A percentile compares a stretch with the other conserved stretches of the same genome.
Evolutionary conservation across 2,113 vertebrate genomes (phyloP).

Genomic region (Ciconia maguari): DNA sequence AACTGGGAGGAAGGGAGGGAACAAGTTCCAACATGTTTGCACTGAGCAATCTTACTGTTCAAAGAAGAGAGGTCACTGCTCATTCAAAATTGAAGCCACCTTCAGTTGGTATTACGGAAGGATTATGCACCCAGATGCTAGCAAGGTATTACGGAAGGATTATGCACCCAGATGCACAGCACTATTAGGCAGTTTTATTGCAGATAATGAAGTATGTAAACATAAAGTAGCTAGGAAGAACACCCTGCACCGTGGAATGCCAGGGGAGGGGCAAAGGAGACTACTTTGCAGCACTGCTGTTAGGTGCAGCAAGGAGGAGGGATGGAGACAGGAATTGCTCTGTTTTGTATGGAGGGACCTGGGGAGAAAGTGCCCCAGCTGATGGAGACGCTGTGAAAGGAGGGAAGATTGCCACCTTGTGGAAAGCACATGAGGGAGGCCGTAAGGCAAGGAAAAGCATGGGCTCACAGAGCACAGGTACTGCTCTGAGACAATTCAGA

Average conservation of each 20-base stretch:
- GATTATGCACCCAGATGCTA: neutral
- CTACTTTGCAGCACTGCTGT: neutral
- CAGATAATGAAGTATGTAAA: neutral
- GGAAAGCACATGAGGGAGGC: neutral
- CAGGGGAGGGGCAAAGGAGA: neutral
- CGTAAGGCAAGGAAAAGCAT: rapidly evolving
- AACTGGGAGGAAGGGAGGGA: neutral
- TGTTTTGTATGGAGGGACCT: rapidly evolving
- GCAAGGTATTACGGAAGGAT: neutral
- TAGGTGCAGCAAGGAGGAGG: neutral
- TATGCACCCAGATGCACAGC: neutral
- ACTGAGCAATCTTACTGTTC: neutral
- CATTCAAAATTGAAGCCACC: neutral
- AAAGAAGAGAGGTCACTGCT: neutral
- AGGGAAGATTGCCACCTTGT: slow-evolving; percentile 34
- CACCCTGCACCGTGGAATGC: neutral
- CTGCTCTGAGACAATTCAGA: neutral
- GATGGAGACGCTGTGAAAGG: neutral
- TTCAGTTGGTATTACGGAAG: neutral
- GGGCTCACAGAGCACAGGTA: neutral
- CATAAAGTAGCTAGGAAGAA: neutral
- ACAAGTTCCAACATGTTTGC: rapidly evolving
- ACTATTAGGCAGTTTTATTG: neutral
- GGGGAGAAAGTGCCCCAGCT: neutral
- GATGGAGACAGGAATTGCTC: neutral